Base-by-base conservation (phyloP, 92 coral and sea anemone species). In the Pocillopora meandrina region DNA sequence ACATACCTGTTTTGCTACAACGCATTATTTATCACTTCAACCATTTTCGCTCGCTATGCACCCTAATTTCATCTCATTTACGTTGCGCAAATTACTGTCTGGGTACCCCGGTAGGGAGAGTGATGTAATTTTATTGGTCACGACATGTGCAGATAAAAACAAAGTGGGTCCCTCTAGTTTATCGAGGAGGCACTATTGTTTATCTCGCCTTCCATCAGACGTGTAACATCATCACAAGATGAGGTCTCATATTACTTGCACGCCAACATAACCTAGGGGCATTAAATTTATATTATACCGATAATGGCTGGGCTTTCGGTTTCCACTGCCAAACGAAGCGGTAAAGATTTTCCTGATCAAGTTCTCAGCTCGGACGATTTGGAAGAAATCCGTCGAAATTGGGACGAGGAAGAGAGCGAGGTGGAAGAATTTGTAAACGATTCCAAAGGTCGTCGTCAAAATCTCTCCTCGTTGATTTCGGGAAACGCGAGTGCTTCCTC, bases 381-480 rank as follows among this genome's bases (percentile, higher is more conserved):
- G 90, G 94, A 95, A 10, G 99, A 97, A 79, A 91, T 93, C 55
- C 91, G 95, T 35, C 96, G 97, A 16, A 87, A 89, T 42, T 95
- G 98, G 93, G 96, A 95, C 61, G 99, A 95, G 52, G 93, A 92
- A 74, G 98, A 92, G 58, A 98, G 93, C 76, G 99, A 96, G 63
- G 82, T 96, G 52, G 95, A 95, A 7, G 99, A 97, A 56, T 94
- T 89, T 79, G 90, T 91, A 47, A 94, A 89, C 8, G 74, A 80
- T 58, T 31, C 74, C 98, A 34, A 84, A 68, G 69, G 60, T 34
- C 16, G 36, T 34, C 79, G 88, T 7, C 78, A 78, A 35, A 79
- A 61, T 60, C 36, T 65, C 31, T 56, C 79, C 18, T 34, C 47
- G 79, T 35, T 31, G 17, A 31, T 78, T 79, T 76, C 72, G 14